Evolutionary conservation across 2,113 vertebrate genomes (phyloP).

Genomic region (Fulica atra): DNA sequence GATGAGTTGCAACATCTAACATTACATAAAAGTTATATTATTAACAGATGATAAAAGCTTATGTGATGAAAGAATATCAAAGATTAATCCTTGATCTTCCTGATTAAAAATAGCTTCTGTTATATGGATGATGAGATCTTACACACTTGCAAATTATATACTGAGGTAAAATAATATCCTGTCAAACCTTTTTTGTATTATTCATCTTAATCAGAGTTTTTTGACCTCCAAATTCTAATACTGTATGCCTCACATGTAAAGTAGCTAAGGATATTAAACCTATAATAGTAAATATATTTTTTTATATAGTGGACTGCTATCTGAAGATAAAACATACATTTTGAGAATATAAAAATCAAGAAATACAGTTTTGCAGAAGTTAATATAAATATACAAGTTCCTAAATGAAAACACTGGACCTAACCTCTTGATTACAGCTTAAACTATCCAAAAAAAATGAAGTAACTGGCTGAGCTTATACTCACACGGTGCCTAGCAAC

Average conservation of each 20-base stretch:
- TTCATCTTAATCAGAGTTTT: constrained; percentile 6
- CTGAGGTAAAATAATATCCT: constrained; percentile 37
- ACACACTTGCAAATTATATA: background rate
- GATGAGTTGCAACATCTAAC: constrained; percentile 38
- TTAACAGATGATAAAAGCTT: constrained; percentile 50
- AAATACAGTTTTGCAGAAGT: background rate
- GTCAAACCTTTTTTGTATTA: constrained; percentile 14
- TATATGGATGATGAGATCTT: background rate
- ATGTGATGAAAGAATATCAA: constrained; percentile 32
- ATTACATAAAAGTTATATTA: constrained; percentile 45
- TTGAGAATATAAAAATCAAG: background rate
- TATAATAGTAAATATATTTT: background rate
- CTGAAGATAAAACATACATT: background rate
- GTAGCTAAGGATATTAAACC: background rate
- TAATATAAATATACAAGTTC: background rate
- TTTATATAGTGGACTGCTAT: background rate
- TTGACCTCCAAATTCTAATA: background rate
- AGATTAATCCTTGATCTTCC: constrained; percentile 47
- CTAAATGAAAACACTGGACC: background rate
- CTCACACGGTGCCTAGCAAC: background rate
- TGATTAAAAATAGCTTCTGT: constrained; percentile 20
- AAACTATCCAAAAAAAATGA: background rate
- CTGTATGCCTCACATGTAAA: background rate
- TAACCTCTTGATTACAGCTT: background rate
- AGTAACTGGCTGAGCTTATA: background rate